A percentile compares a stretch with the other conserved stretches of the same genome.
Conservation (phyloP, 2,797 vertebrate genomes). For the Leptoclinus maculatus region DNA sequence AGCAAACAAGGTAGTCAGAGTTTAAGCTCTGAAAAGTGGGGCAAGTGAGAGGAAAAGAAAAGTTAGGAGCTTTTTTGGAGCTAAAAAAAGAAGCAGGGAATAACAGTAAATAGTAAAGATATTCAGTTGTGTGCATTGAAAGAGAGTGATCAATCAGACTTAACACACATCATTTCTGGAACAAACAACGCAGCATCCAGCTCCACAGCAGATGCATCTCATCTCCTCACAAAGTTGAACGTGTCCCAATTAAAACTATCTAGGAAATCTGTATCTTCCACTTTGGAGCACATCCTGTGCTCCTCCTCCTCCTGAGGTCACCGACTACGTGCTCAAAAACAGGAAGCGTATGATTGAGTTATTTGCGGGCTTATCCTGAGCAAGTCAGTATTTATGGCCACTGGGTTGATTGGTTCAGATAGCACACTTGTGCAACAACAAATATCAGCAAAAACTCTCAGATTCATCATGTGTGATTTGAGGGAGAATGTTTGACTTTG, state of each 20-base stretch:
- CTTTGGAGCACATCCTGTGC: conserved; percentile 76
- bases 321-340: conserved; percentile 79
- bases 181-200: conserved; percentile 42
- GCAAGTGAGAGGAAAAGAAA: not conserved
- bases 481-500: conserved; percentile 10
- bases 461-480: conserved; percentile 11
- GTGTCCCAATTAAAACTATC: conserved; percentile 71
- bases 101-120: not conserved
- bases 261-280: conserved; percentile 78
- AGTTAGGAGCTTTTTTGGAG: not conserved
- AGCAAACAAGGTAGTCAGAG: conserved; percentile 4
- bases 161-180: not conserved
- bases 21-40: not conserved
- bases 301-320: conserved; percentile 78
- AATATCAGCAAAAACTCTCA: not conserved
- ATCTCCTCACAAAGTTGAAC: conserved; percentile 50
- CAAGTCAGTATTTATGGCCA: conserved; percentile 58
- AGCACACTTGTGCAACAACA: conserved; percentile 17
- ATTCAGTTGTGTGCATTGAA: not conserved
- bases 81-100: not conserved
- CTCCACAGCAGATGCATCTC: conserved; percentile 61
- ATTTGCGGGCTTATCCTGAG: conserved; percentile 77
- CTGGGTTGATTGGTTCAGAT: conserved; percentile 71
- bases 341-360: conserved; percentile 80
- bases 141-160: not conserved